These are phyloP conservation scores for Lithobates pipiens DNA, from an alignment of 2,797 vertebrate species.

Conservation along the genomic window DNA sequence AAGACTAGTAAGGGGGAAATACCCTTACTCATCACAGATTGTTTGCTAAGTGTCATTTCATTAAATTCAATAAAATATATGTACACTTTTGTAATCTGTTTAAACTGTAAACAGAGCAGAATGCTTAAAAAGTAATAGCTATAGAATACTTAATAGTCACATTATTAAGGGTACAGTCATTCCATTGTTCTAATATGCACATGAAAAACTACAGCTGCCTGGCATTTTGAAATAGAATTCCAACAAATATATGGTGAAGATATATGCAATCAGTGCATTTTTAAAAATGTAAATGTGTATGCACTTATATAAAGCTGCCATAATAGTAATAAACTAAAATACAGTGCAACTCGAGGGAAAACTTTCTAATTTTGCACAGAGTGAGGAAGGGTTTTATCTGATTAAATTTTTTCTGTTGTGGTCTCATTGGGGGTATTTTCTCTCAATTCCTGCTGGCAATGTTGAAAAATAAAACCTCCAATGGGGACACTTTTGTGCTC, in stretches of 20 bases:
- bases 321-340: background rate
- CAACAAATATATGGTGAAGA: background rate
- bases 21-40: background rate
- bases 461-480: too few relatives aligned
- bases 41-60: background rate
- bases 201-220: slow-evolving; percentile 14
- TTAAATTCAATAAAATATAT: background rate
- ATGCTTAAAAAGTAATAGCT: background rate
- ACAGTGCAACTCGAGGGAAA: too few relatives aligned
- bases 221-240: background rate
- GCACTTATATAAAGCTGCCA: slow-evolving; percentile 26
- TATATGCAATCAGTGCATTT: background rate
- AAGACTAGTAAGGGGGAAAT: background rate
- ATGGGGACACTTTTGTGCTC: too few relatives aligned
- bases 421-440: too few relatives aligned
- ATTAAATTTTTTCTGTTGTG: too few relatives aligned
- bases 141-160: slow-evolving; percentile 1
- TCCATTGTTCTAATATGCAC: background rate
- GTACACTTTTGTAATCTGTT: background rate
- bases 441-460: too few relatives aligned
- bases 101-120: background rate
- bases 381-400: too few relatives aligned
- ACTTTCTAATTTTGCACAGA: too few relatives aligned
- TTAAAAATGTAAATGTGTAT: slow-evolving; percentile 1
- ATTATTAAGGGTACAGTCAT: slow-evolving; percentile 5